Base-by-base conservation (phyloP, 2,888 invertebrate genomes). In the Pollenia griseotomentosa region DNA sequence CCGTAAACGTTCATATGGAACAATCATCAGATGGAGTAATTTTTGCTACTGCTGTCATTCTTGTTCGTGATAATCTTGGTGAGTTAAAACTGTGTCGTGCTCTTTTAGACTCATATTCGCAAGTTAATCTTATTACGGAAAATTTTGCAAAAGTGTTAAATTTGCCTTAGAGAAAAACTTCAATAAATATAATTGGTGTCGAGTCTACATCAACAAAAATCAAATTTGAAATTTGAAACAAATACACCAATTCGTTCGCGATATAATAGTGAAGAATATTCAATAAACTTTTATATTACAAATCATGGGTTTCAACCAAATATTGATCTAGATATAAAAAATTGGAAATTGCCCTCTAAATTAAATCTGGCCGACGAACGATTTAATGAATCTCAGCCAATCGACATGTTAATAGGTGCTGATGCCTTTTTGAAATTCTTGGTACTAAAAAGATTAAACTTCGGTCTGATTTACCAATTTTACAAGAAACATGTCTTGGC, bases 291-390 rank as follows among this genome's bases (percentile, higher is more conserved):
- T 23, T 23, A 23, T 23, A 23, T 23, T 23, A 61, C 83, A 14
- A 83, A 83, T 51, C 83, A 71, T 33, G 71, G 70, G 10, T 78
- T 71, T 51, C 71, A 78, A 46, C 85, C 85, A 16, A 80, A 85
- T n/a, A 42, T 19, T 12, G 73, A 75, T 53, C 65, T 85, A 1
- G 68, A 83, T 14, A 48, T 71, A 4, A 19, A 48, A 16, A 42
- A 55, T 68, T 85, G 83, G 79, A 88, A 84, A 6, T 63, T 86
- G 16, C 79, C 75, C 40, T 55, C 61, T 12, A 82, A 85, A 46
- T 61, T 23, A 2, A 23, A 23, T 23, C 2, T 23, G 23, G 23
- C 23, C 23, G 23, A 23, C 23, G 23, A 23, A 23, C 23, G 23
- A 2, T 23, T 23, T 23, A 23, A 23, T 23, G 23, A 23, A 23